Evolutionary conservation across 2,113 vertebrate genomes (phyloP).

Genomic region (Geococcyx californianus): DNA sequence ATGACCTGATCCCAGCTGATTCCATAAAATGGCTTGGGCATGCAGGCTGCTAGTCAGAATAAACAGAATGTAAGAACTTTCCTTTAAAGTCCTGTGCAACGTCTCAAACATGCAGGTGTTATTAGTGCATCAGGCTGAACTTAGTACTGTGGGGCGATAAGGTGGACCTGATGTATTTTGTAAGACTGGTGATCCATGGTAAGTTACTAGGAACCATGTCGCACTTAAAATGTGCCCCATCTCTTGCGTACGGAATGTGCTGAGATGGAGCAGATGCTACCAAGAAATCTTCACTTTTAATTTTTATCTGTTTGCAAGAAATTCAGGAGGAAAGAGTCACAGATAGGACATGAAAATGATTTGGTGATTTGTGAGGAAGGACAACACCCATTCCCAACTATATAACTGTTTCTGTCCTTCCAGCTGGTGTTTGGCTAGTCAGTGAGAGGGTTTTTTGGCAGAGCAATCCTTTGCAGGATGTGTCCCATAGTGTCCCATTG

Average conservation of each 20-base stretch:
- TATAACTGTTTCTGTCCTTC: not conserved
- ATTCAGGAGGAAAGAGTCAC: not conserved
- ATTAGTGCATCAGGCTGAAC: not conserved
- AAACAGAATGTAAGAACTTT: not conserved
- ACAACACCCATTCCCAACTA: not conserved
- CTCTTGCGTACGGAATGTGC: not conserved
- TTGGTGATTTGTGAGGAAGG: not conserved
- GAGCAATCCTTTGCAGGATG: fast-evolving
- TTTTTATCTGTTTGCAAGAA: not conserved
- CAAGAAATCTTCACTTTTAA: not conserved
- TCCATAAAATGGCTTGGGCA: not conserved
- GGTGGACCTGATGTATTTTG: not conserved
- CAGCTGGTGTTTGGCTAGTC: not conserved
- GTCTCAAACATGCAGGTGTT: not conserved
- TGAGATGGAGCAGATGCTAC: not conserved
- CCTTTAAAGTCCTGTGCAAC: not conserved
- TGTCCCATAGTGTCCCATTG: not conserved
- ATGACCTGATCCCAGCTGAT: not conserved
- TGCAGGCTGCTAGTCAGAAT: not conserved
- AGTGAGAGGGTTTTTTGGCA: not conserved
- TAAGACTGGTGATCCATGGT: not conserved
- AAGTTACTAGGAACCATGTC: not conserved
- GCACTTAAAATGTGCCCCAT: not conserved
- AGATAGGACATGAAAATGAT: not conserved
- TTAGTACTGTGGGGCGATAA: not conserved